Evolutionary conservation across 2,888 invertebrate species (phyloP).

Genomic region (Athrips mouffetella): DNA sequence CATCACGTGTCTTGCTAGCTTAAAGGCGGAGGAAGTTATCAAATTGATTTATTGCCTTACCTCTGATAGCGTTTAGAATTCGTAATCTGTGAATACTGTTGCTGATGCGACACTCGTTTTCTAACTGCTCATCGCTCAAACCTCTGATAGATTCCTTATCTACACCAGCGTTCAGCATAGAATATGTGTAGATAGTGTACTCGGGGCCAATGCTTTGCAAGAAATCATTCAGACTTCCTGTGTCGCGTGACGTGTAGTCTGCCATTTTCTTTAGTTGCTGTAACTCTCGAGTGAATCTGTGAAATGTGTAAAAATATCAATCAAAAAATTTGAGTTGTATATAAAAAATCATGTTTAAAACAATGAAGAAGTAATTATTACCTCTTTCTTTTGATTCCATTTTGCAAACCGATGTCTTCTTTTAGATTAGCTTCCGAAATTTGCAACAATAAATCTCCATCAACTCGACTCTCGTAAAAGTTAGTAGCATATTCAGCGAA

Average conservation of each 20-base stretch:
- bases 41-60: constrained; percentile 44
- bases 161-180: constrained; percentile 96
- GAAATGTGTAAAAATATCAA: constrained; percentile 26
- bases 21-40: constrained; percentile 17
- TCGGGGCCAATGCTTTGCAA: constrained; percentile 90
- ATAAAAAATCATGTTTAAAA: background rate
- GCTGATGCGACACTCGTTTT: constrained; percentile 91
- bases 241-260: constrained; percentile 96
- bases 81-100: constrained; percentile 97
- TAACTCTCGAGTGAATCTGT: constrained; percentile 93
- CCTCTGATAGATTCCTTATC: constrained; percentile 92
- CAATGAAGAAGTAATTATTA: constrained; percentile 36
- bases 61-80: constrained; percentile 92
- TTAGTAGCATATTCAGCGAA: constrained; percentile 90
- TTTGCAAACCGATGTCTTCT: constrained; percentile 94
- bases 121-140: constrained; percentile 93
- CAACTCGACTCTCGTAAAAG: constrained; percentile 95
- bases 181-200: constrained; percentile 97
- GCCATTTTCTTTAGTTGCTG: constrained; percentile 96
- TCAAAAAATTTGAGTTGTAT: background rate
- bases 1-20: constrained; percentile 16
- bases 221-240: constrained; percentile 92
- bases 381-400: constrained; percentile 95
- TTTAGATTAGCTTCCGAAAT: constrained; percentile 94
- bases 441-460: constrained; percentile 96